Evolutionary conservation across 2,113 vertebrate genomes (phyloP), one percentile per base, ranked within the genome.

Genomic region (Xenus cinereus): DNA sequence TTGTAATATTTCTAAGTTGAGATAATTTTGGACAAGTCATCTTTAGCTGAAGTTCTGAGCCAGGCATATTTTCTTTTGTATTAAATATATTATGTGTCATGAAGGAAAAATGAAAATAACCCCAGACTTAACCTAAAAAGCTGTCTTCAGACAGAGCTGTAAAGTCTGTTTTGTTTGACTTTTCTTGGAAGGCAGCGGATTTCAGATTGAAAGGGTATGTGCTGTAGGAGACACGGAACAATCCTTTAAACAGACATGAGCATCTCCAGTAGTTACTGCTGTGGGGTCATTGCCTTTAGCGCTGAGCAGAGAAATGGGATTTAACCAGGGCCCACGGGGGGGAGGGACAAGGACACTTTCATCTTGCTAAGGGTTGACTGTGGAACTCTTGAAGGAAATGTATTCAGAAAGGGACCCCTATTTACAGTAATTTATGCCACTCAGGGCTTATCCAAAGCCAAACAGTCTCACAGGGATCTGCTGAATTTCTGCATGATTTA

Each of bases 51-150:
- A 86, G 64, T 63, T 94, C 90, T 87, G 51, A 93, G 51, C 63
- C 72, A 39, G 26, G 22, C 41, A 5, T 85, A 48, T 84, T 94
- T 88, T 94, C 62, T 87, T 93, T 86, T 88, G 18, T 74, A 46
- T 83, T 67, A 80, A 88, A 69, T 71, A 19, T 66, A 45, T 62
- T 57, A 30, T 4, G 10, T 92, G 75, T 88, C 67, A 62, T 32
- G n/a, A 89, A 89, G 37, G 50, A 93, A 94, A 93, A 87, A 78
- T 53, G 33, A 95, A 96, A 94, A 96, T 81, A 92, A 64, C 22
- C 26, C 32, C 2, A 1, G 27, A 51, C 13, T 72, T 63, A 11
- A 76, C 71, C 93, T 63, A 45, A n/a, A 88, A 87, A 87, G 53
- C 27, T 92, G 43, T 81, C 88, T 90, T 86, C 63, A 71, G 57